A percentile compares a stretch with the other conserved stretches of the same genome.
phyloP scores from a whole-genome alignment of 2,888 invertebrate species.

The Sarcophaga variegata region DNA sequence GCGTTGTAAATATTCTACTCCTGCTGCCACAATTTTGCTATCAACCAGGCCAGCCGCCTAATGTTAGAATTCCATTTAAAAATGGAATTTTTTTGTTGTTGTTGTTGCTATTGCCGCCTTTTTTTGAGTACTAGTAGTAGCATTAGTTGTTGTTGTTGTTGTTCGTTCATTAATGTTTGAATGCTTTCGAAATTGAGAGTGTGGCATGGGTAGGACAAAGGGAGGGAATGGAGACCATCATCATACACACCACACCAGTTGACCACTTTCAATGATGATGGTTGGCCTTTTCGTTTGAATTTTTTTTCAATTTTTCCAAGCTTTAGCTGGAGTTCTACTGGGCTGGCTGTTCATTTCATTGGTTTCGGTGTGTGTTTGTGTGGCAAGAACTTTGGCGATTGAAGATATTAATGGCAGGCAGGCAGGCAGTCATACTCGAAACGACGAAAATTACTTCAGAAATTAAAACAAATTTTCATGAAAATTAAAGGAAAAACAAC shows the following conservation, averaged over 20 bases:
- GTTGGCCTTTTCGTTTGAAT: conserved; percentile 33
- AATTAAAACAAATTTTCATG: conserved; percentile 25
- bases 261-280: conserved; percentile 48
- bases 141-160: conserved; percentile 28
- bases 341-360: conserved; percentile 2
- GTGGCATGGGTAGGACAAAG: conserved; percentile 29
- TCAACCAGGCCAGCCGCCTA: conserved; percentile 13
- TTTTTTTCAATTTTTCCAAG: not conserved
- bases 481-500: conserved; percentile 2
- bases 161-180: conserved; percentile 64
- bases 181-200: conserved; percentile 59
- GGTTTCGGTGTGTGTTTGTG: conserved; percentile 4
- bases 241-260: conserved; percentile 41
- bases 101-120: no score
- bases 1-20: conserved; percentile 60
- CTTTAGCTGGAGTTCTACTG: not conserved
- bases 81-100: conserved; percentile 50
- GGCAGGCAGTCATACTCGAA: not conserved
- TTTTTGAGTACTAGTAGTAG: no score
- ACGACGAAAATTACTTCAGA: conserved; percentile 5
- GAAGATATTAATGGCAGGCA: conserved; percentile 52
- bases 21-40: conserved; percentile 56
- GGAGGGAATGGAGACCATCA: no score
- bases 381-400: conserved; percentile 40
- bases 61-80: conserved; percentile 60